phyloP scores from a whole-genome alignment of 2,113 vertebrate genomes.

The Elgaria multicarinata region DNA sequence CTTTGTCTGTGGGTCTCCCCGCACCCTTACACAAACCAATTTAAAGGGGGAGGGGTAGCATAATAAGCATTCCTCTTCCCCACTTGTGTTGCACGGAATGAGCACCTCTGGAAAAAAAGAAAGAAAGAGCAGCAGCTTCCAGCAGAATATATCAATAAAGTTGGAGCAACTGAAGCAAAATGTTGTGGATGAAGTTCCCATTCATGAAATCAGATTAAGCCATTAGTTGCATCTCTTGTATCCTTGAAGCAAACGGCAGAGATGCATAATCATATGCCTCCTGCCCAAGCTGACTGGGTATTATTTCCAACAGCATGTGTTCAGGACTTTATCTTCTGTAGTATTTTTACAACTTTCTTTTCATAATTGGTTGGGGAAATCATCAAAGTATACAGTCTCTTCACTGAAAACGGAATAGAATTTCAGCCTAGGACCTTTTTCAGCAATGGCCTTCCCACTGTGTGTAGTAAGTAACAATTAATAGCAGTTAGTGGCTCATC shows the following conservation, averaged over 20 bases:
- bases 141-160: neutral
- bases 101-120: neutral
- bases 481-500: no score
- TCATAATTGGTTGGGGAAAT: neutral
- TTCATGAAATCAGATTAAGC: neutral
- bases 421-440: neutral
- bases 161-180: neutral
- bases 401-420: neutral
- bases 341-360: neutral
- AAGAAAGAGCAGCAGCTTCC: neutral
- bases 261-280: neutral
- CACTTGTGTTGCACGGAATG: slow-evolving; percentile 9
- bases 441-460: neutral
- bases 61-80: neutral
- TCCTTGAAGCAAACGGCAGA: neutral
- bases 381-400: neutral
- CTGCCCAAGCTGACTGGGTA: neutral
- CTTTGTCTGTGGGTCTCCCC: neutral
- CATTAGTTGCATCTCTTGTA: neutral
- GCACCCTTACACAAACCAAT: neutral
- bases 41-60: neutral
- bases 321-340: neutral
- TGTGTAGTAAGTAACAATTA: neutral
- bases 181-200: neutral
- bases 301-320: neutral